A percentile compares a stretch with the other conserved stretches of the same genome.
Conservation (phyloP, 2,888 invertebrate genomes). For the Ceraclea dissimilis region DNA sequence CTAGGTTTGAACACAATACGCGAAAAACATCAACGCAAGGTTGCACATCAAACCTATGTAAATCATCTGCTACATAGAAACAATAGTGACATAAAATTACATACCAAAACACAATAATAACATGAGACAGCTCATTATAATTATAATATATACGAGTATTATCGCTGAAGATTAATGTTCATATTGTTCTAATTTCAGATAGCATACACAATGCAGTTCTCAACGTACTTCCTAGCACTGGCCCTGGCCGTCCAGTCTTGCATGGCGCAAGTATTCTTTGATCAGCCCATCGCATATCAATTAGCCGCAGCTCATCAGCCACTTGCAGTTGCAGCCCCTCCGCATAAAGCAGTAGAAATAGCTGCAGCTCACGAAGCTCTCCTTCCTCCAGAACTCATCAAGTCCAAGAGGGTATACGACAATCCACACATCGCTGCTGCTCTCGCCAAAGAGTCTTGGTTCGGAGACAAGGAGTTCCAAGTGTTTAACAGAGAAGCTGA, state of each 20-base stretch:
- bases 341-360: conserved; percentile 64
- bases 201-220: conserved; percentile 34
- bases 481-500: conserved; percentile 73
- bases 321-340: conserved; percentile 26
- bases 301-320: conserved; percentile 29
- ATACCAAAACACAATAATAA: too few species aligned
- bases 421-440: conserved; percentile 66
- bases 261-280: conserved; percentile 41
- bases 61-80: too few species aligned
- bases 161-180: neutral
- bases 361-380: conserved; percentile 66
- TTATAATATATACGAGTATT: too few species aligned
- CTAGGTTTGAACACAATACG: too few species aligned
- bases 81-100: too few species aligned
- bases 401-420: conserved; percentile 63
- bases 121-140: too few species aligned
- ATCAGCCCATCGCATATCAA: conserved; percentile 45
- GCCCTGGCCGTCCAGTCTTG: conserved; percentile 43
- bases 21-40: neutral
- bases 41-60: too few species aligned
- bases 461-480: conserved; percentile 67
- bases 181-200: neutral
- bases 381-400: conserved; percentile 60
- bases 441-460: conserved; percentile 73
- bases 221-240: conserved; percentile 35